phyloP scores from a whole-genome alignment of 2,113 vertebrate genomes.

The Pampusana beccarii region DNA sequence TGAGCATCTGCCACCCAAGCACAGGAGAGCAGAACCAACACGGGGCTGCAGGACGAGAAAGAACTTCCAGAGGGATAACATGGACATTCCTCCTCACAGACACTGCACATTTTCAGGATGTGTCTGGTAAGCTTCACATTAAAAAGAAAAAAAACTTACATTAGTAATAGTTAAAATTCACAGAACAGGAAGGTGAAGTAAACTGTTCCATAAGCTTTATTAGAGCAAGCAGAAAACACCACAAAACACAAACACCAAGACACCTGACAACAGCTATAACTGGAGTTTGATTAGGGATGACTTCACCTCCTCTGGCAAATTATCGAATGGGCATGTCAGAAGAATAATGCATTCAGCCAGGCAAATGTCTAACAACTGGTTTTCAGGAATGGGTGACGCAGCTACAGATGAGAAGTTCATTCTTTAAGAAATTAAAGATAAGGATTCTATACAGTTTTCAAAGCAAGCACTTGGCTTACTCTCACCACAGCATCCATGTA shows the following conservation, averaged over 20 bases:
- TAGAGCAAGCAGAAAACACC: neutral
- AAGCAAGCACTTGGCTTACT: neutral
- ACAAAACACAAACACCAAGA: neutral
- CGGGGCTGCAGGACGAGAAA: rapidly evolving
- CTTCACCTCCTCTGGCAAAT: neutral
- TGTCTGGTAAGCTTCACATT: neutral
- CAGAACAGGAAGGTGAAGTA: neutral
- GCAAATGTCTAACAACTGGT: neutral
- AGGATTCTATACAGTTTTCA: neutral
- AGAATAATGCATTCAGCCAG: neutral
- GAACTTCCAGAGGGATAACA: neutral
- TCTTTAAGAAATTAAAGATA: neutral
- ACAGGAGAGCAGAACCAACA: neutral
- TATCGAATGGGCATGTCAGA: rapidly evolving
- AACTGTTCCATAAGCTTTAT: neutral
- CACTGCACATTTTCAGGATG: neutral
- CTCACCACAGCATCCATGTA: neutral
- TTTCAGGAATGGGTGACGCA: neutral
- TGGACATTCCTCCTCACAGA: too few species aligned
- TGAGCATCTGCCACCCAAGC: neutral
- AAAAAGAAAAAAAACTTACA: neutral
- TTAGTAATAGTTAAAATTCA: neutral
- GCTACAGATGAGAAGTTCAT: neutral
- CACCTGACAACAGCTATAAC: neutral
- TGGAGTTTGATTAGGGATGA: rapidly evolving